phyloP scores from a whole-genome alignment of 2,797 vertebrate species.

The Passerculus sandwichensis region DNA sequence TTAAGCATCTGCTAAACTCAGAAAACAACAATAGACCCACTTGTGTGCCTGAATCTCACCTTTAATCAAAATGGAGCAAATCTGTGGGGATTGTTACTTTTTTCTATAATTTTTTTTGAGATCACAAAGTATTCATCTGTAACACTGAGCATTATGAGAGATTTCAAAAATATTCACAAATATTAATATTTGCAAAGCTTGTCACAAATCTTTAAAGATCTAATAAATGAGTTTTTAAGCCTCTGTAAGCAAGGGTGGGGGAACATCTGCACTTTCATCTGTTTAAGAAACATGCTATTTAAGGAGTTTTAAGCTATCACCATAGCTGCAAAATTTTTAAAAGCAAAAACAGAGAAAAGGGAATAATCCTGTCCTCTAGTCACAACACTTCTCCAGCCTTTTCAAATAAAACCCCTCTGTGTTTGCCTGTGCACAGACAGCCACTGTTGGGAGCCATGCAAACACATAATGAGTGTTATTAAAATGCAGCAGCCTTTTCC shows the following conservation, averaged over 20 bases:
- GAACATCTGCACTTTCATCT: conserved; percentile 20
- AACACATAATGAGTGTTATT: background rate
- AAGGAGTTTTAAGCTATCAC: background rate
- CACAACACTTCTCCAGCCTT: background rate
- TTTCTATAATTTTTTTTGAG: background rate
- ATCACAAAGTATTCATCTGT: background rate
- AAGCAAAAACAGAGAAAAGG: conserved; percentile 3
- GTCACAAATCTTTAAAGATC: conserved; percentile 15
- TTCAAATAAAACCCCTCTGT: background rate
- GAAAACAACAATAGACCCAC: background rate
- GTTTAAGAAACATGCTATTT: background rate
- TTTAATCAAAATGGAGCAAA: conserved; percentile 46
- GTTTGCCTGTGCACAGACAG: background rate
- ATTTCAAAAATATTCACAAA: conserved; percentile 46
- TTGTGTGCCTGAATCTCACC: background rate
- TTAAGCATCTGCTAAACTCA: background rate
- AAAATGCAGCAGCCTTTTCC: background rate
- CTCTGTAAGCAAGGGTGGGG: conserved; percentile 24
- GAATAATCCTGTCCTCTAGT: background rate
- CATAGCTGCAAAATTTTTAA: background rate
- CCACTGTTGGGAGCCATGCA: background rate
- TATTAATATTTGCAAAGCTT: conserved; percentile 49
- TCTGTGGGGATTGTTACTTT: background rate
- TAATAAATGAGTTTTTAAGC: conserved; percentile 52
- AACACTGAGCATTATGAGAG: conserved; percentile 15